Base-by-base conservation (phyloP, 2,113 vertebrate genomes). In the Chaetodon auriga region DNA sequence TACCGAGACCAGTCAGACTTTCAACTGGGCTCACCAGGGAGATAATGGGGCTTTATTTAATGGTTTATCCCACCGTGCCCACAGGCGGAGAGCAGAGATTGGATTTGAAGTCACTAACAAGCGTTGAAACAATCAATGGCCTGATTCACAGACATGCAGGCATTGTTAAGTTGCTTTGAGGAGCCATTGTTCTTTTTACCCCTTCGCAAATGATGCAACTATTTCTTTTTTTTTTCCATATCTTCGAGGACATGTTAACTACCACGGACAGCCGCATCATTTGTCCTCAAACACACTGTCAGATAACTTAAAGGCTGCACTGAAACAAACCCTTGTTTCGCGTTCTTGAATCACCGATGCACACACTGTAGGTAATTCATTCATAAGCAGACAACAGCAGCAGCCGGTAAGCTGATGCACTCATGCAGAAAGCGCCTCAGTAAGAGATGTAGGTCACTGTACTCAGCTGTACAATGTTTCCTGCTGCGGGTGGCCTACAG, bases 401-500 rank as follows among this genome's bases (percentile, higher is more conserved):
- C 69, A 48, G 73, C 68, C 76, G 62, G 69, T 69, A 55, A 83
- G 75, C 79, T 72, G 86, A 74, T 72, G 83, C 87, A 70, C 66
- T 78, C 15, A 6, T 54, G 81, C 63, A 84, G 78, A 88, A 88
- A 86, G 80, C 14, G 4, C 61, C 75, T 55, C 54, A 16, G 57
- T 19, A 0, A 82, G 68, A 82, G 84, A 93, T 94, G 71, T 92
- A 90, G 92, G 90, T 93, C 90, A 89, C 63, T 85, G 84, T 87
- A 58, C 85, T 90, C 87, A 64, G 82, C 82, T 88, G 86, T 84
- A 57, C 79, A 65, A 61, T n/a, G 45, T 73, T 80, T 90, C 87
- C 81, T 81, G 84, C 74, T 75, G 69, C 7, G 61, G 76, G 62
- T 43, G 61, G 57, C 69, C 66, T n/a, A 85, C 78, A 81, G 79